Base-by-base conservation (phyloP, 2,113 vertebrate species). In the Silurus asotus region DNA sequence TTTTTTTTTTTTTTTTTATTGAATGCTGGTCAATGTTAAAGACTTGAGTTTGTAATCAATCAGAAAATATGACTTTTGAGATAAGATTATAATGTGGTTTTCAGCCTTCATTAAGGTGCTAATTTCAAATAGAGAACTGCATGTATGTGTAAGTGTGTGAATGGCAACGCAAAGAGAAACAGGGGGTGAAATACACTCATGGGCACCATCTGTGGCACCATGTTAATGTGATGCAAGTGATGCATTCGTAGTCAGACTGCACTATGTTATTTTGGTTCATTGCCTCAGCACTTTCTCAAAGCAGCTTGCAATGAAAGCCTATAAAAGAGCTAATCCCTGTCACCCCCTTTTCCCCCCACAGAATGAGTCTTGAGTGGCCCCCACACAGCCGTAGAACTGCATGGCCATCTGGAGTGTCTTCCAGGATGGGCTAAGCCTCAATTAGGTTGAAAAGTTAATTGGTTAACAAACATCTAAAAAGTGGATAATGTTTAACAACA, bases 191-290 rank as follows among this genome's bases (percentile, higher is more conserved):
- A 64, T 82, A 61, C 70, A 72, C 79, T 90, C 87, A 88, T 88
- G 81, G 45, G 59, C 85, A 90, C 89, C 87, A 90, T 90, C 87
- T 90, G 87, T 88, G 87, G 65, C 15, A 55, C 80, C 83, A 77
- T 82, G 80, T 78, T 88, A 88, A 90, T 90, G 65, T 74, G 86
- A 87, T 88, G 83, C 9, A 9, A 69, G 62, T 88, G 85, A 88
- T 87, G 86, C 87, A 81, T 87, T 88, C 77, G 9, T 55, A 82
- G 37, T 81, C 55, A 78, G 77, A 72, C 64, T 75, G 83, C 67
- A 59, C 65, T 11, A 45, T 78, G 80, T 87, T 87, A 89, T 89
- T 89, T 84, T 87, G 85, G 85, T 70, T 85, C 78, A 85, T 62
- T 62, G 59, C 88, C 86, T 49, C 79, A 55, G 84, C 65, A 83